Evolutionary conservation across 2,113 vertebrate species (phyloP).

Genomic region (Phocoena sinus): DNA sequence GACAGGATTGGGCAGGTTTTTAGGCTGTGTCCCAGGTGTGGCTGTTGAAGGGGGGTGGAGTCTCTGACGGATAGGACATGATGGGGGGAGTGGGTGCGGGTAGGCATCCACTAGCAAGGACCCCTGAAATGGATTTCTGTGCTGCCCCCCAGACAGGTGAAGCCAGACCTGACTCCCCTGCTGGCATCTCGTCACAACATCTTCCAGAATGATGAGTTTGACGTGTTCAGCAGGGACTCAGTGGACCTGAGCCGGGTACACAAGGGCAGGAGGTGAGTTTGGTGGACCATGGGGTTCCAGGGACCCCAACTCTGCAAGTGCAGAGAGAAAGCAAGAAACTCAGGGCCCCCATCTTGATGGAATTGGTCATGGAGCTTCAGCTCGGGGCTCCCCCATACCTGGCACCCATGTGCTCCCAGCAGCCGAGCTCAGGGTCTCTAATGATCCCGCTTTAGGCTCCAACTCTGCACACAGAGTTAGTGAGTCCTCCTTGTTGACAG

Average conservation of each 20-base stretch:
- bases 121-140: neutral
- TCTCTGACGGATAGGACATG: neutral
- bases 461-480: neutral
- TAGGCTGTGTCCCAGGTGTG: neutral
- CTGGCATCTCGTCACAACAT: slow-evolving; percentile 86
- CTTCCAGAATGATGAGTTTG: slow-evolving; percentile 96
- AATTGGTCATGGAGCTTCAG: neutral
- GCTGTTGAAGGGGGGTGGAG: neutral
- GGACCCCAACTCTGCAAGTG: neutral
- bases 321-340: neutral
- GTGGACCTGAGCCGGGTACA: slow-evolving; percentile 93
- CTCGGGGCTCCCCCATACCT: neutral
- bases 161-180: slow-evolving; percentile 82
- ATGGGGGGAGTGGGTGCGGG: too few relatives aligned
- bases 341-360: neutral
- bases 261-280: slow-evolving; percentile 91
- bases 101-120: neutral
- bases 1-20: neutral
- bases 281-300: rapidly evolving
- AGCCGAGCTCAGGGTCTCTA: neutral
- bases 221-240: slow-evolving; percentile 91
- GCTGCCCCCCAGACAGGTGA: slow-evolving; percentile 78
- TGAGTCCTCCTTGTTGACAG: neutral
- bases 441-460: neutral
- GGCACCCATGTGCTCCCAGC: neutral